phyloP scores from a whole-genome alignment of 2,113 vertebrate genomes.

The Atlantisia rogersi region DNA sequence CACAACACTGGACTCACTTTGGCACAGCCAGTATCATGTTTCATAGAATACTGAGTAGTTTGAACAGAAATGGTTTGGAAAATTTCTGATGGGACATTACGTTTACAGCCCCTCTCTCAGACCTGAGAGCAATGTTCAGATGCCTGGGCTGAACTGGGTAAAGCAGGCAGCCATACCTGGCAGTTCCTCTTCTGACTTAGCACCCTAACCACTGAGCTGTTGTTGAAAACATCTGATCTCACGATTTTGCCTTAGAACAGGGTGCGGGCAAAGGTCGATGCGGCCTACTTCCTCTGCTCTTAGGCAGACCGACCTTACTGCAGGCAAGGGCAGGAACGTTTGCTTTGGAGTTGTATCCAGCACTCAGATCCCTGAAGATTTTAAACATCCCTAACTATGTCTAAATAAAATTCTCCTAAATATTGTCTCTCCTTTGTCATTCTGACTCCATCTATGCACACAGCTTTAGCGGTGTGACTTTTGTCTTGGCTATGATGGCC shows the following conservation, averaged over 20 bases:
- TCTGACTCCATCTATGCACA: not conserved
- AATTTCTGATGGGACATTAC: not conserved
- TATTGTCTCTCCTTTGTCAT: not conserved
- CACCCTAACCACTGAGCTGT: not conserved
- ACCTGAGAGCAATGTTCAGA: not conserved
- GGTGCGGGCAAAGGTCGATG: not conserved
- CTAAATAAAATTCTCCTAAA: slow-evolving; percentile 15
- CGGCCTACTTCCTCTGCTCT: not conserved
- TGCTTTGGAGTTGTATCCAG: not conserved
- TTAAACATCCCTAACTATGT: slow-evolving; percentile 6
- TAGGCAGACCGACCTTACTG: not conserved
- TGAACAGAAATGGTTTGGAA: not conserved
- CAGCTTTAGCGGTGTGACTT: not conserved
- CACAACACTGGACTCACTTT: not conserved
- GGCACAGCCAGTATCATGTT: not conserved
- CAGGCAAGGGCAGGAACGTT: not conserved
- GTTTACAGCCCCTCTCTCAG: not conserved
- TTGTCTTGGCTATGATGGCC: not conserved
- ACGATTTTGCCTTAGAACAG: not conserved
- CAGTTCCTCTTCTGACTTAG: not conserved
- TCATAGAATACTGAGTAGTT: not conserved
- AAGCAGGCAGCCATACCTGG: not conserved
- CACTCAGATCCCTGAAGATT: not conserved
- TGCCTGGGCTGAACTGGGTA: not conserved
- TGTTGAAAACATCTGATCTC: not conserved